A percentile compares a stretch with the other conserved stretches of the same genome.
phyloP scores from a whole-genome alignment of 2,113 vertebrate species.

The Eulacestoma nigropectus region DNA sequence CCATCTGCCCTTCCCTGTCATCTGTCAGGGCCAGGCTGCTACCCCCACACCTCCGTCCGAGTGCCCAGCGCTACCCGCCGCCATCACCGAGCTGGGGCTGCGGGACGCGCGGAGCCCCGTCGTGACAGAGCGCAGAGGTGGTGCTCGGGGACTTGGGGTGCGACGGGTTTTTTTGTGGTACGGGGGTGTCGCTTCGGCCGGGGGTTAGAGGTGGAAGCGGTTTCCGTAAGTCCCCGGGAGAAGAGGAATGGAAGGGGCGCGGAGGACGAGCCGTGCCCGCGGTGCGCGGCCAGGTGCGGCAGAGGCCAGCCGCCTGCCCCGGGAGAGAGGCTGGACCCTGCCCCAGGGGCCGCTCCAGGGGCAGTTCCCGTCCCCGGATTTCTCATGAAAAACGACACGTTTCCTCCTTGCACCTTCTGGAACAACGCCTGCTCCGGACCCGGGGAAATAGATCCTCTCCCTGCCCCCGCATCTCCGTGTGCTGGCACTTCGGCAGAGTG shows the following conservation, averaged over 20 bases:
- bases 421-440: not conserved
- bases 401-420: not conserved
- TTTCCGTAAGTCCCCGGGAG: not conserved
- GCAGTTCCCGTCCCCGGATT: not conserved
- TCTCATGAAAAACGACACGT: not conserved
- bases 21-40: not conserved
- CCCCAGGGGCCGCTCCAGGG: not conserved
- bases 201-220: not conserved
- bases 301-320: not conserved
- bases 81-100: not conserved
- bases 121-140: not conserved
- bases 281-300: not conserved
- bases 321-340: not conserved
- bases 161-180: too few species aligned
- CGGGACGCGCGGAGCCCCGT: not conserved
- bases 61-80: not conserved
- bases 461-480: not conserved
- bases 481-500: constrained; percentile 23
- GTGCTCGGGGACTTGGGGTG: not conserved
- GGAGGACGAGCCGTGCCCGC: not conserved
- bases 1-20: not conserved
- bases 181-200: not conserved
- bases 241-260: not conserved
- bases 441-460: not conserved
- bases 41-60: accelerated